Conservation (phyloP, 1,140 invertebrate species). For the Panulirus ornatus region DNA sequence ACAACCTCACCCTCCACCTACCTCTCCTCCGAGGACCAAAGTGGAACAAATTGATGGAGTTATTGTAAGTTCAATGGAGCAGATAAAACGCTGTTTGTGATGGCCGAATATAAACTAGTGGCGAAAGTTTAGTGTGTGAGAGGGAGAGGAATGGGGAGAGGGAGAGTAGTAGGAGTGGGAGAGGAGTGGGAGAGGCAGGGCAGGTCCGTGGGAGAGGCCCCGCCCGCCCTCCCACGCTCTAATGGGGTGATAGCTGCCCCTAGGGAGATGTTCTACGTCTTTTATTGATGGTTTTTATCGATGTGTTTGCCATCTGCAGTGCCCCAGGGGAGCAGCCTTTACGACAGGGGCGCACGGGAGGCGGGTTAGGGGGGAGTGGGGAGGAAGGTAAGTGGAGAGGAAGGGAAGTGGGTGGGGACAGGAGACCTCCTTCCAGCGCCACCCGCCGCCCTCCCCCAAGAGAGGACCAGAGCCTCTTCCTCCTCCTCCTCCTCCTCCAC, state of each 20-base stretch:
- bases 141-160: neutral
- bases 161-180: neutral
- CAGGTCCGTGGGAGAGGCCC: neutral
- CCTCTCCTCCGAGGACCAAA: slow-evolving; percentile 31
- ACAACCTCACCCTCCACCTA: neutral
- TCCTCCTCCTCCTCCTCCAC: too few relatives aligned
- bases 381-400: neutral
- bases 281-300: slow-evolving; percentile 2
- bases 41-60: slow-evolving; percentile 69
- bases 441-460: too few relatives aligned
- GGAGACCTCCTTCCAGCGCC: neutral
- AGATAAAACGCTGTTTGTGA: slow-evolving; percentile 61
- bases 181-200: neutral
- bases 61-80: slow-evolving; percentile 63
- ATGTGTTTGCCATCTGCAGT: neutral
- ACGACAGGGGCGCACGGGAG: neutral
- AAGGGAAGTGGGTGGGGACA: neutral
- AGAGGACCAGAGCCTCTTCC: too few relatives aligned
- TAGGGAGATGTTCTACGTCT: neutral
- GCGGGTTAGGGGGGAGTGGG: neutral
- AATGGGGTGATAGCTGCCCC: too few relatives aligned
- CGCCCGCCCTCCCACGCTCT: too few relatives aligned
- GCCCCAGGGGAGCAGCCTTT: too few relatives aligned
- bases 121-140: neutral
- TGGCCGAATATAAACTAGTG: slow-evolving; percentile 44